A percentile compares a stretch with the other conserved stretches of the same genome.
These are phyloP conservation scores for Oxygymnocypris stewartii DNA, from an alignment of 2,113 vertebrate species.

Conservation along the genomic window DNA sequence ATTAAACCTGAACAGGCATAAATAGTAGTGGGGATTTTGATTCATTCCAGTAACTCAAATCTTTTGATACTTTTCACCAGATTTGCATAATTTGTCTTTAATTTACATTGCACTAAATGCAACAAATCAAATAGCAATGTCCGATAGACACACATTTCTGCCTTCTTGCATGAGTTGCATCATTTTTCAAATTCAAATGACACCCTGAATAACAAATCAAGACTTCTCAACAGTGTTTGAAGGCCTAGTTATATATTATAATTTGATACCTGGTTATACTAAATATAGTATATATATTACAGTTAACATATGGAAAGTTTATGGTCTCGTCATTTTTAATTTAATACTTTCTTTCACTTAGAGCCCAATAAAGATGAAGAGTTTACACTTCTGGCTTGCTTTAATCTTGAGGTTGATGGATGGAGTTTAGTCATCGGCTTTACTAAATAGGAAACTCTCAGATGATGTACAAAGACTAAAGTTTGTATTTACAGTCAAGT, in stretches of 20 bases:
- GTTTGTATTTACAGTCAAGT: conserved; percentile 9
- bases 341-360: neutral
- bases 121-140: neutral
- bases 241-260: no score
- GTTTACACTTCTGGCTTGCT: neutral
- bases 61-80: neutral
- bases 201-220: no score
- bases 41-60: neutral
- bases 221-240: no score
- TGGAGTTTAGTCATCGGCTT: neutral
- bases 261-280: no score
- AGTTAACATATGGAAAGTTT: neutral
- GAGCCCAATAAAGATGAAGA: neutral
- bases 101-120: neutral
- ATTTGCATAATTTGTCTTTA: neutral
- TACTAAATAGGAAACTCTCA: neutral
- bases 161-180: neutral
- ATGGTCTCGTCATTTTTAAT: neutral
- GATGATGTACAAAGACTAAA: neutral
- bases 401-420: neutral
- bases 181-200: neutral
- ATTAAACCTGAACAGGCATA: neutral
- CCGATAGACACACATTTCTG: neutral
- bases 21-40: neutral
- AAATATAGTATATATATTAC: no score